Conservation (phyloP, 1,140 invertebrate genomes). For the Dufourea novaeangliae region DNA sequence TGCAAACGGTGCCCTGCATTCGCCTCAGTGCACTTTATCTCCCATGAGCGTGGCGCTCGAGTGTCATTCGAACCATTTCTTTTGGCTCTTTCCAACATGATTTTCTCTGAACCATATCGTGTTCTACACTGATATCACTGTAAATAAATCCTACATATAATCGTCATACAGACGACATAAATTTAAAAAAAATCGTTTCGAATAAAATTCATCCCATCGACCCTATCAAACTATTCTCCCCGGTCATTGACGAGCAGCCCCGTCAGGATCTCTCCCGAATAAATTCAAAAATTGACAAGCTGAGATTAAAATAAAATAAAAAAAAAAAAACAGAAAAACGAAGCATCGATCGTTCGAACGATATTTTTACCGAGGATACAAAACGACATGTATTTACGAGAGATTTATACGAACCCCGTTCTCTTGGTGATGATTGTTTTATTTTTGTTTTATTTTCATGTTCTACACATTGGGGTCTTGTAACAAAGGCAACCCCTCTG, state of each 20-base stretch:
- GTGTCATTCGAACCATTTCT: background rate
- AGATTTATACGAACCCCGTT: conserved; percentile 43
- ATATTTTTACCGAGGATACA: conserved; percentile 52
- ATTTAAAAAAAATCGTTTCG: too few species aligned
- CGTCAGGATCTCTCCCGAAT: background rate
- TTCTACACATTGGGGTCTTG: background rate
- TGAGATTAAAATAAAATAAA: background rate
- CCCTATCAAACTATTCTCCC: too few species aligned
- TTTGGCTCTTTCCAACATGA: too few species aligned
- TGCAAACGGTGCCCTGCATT: conserved; percentile 15
- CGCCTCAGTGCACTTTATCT: conserved; percentile 36
- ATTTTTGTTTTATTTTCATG: background rate
- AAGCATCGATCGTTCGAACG: background rate
- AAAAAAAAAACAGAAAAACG: background rate
- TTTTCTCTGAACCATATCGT: too few species aligned
- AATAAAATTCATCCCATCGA: too few species aligned
- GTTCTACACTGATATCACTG: too few species aligned
- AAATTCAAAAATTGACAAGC: conserved; percentile 1
- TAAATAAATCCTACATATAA: too few species aligned
- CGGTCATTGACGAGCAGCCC: background rate
- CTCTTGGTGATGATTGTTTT: background rate
- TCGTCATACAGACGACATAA: too few species aligned
- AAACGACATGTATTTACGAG: conserved; percentile 56
- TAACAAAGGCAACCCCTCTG: too few species aligned
- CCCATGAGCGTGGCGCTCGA: conserved; percentile 2